phyloP scores from a whole-genome alignment of 2,888 invertebrate genomes.

The Norana najaformis region DNA sequence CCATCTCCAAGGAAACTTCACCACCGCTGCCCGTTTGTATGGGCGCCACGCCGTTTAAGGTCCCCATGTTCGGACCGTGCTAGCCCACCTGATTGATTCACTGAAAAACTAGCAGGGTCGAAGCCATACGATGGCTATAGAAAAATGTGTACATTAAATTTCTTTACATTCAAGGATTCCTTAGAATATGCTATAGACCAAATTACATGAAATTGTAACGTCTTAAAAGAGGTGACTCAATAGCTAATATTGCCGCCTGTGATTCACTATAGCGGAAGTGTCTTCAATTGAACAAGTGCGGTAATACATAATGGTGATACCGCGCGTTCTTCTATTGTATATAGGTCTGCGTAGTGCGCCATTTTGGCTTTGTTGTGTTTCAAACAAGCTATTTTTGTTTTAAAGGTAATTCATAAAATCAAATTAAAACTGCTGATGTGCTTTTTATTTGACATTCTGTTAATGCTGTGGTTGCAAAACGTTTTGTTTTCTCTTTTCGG shows the following conservation, averaged over 20 bases:
- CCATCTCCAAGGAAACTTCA: too few species aligned
- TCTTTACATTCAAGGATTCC: too few species aligned
- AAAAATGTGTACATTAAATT: too few species aligned
- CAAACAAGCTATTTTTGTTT: background rate
- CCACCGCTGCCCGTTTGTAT: too few species aligned
- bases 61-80: too few species aligned
- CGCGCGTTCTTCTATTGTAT: background rate
- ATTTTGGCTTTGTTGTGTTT: conserved; percentile 19
- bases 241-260: background rate
- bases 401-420: conserved; percentile 1
- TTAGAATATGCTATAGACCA: too few species aligned
- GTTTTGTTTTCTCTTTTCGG: background rate
- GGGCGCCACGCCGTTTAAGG: too few species aligned
- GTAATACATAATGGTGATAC: background rate
- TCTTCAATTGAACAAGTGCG: background rate
- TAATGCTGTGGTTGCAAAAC: background rate
- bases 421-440: background rate
- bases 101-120: too few species aligned
- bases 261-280: conserved; percentile 5
- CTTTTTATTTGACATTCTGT: background rate
- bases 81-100: too few species aligned
- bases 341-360: conserved; percentile 13
- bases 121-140: too few species aligned
- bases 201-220: too few species aligned
- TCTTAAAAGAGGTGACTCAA: background rate